phyloP scores from a whole-genome alignment of 2,113 vertebrate genomes.

The mouse (Mus musculus) region DNA sequence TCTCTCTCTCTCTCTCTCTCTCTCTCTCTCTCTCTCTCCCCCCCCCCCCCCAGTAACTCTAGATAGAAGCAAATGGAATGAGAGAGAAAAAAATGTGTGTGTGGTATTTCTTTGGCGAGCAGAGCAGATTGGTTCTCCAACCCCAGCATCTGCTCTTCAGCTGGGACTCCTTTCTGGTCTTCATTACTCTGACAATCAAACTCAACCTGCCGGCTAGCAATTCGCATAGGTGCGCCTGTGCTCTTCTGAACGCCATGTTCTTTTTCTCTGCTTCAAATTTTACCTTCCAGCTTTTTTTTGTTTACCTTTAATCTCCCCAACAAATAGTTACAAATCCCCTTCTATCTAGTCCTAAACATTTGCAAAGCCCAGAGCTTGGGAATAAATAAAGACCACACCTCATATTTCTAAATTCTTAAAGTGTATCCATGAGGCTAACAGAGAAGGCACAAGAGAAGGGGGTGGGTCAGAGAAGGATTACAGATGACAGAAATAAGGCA shows the following conservation, averaged over 20 bases:
- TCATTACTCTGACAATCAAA: neutral
- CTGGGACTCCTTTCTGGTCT: neutral
- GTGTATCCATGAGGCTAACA: neutral
- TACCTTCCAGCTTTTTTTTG: neutral
- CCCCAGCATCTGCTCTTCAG: neutral
- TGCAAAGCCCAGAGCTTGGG: neutral
- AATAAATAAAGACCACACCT: neutral
- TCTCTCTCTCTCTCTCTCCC: neutral
- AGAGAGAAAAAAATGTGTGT: neutral
- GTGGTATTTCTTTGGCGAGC: neutral
- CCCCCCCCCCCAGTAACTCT: neutral
- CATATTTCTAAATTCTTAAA: conserved; percentile 39
- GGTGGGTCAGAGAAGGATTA: neutral
- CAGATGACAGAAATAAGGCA: neutral
- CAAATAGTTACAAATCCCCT: neutral
- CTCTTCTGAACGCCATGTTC: neutral
- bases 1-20: neutral
- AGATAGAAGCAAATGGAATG: conserved; percentile 14
- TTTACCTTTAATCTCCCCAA: neutral
- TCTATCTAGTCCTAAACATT: neutral
- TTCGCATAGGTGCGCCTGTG: neutral
- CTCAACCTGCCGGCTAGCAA: neutral
- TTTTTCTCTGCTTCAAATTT: neutral
- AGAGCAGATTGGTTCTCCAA: neutral
- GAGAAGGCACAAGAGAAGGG: neutral